Base-by-base conservation (phyloP, 2,113 vertebrate genomes). In the Phrynosoma blainvillii region DNA sequence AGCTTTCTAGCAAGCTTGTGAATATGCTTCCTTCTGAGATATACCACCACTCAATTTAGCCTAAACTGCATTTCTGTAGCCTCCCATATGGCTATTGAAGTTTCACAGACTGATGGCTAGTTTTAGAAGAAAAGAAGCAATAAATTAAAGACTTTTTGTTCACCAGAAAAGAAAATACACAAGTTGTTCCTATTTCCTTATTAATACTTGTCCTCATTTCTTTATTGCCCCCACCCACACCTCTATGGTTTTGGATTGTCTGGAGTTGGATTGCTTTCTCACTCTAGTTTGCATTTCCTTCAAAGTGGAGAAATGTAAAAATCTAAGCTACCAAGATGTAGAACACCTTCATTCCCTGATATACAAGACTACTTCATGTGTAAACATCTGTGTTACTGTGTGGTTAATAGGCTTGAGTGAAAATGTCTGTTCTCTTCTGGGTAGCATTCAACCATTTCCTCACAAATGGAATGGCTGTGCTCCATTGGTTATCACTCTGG, bases 1-100 rank as follows among this genome's bases (percentile, higher is more conserved):
- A 84, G 65, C 92, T 87, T 92, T 89, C 90, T 86, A 92, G 65
- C 30, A 92, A 92, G 84, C 90, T 92, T n/a, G 1, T 92, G 92
- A 68, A 93, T 93, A 90, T 65, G 90, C 32, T 0, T 93, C 74
- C 90, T 86, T 66, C 84, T 89, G 66, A 84, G 86, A 88, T 87
- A 85, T 90, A 89, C 87, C 76, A 90, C 90, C 86, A 86, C 32
- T 93, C 89, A 62, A 14, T 62, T 62, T 62, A 62, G 59, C 14
- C 59, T 62, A 92, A 76, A 84, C 90, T 94, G 91, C 85, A 93
- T 84, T 89, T 92, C 88, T 83, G 74, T 84, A 89, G 84, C 89
- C 62, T 91, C 87, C 90, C 90, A 32, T 87, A 88, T 89, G 89
- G 88, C 76, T 85, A 82, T 88, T 91, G 89, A 92, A 84, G 81